These are phyloP conservation scores for Drosophila dives DNA, from an alignment of 2,888 invertebrate species.

Conservation along the genomic window DNA sequence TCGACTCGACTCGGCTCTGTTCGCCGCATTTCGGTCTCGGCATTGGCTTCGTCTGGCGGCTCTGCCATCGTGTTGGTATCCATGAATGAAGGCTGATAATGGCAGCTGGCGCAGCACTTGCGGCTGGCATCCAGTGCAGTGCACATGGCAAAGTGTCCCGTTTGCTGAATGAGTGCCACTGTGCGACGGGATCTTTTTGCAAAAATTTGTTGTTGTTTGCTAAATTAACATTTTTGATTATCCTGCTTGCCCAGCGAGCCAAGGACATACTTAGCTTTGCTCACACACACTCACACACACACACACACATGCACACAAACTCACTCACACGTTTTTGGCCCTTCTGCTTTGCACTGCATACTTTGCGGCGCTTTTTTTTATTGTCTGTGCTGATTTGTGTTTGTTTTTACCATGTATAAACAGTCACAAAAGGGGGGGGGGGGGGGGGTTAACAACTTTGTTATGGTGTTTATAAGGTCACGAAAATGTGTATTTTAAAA, in stretches of 20 bases:
- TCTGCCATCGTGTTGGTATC: slow-evolving; percentile 65
- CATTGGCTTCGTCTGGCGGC: slow-evolving; percentile 4
- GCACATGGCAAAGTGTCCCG: slow-evolving; percentile 48
- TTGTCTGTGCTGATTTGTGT: slow-evolving; percentile 43
- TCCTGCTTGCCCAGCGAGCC: slow-evolving; percentile 30
- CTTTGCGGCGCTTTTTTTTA: slow-evolving; percentile 42
- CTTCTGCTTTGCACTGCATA: slow-evolving; percentile 33
- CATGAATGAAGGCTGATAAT: slow-evolving; percentile 78
- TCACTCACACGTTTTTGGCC: slow-evolving; percentile 6
- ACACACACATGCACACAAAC: slow-evolving; percentile 1
- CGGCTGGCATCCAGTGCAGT: slow-evolving; percentile 50
- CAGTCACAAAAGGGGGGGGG: too few relatives aligned
- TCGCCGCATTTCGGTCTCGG: neutral
- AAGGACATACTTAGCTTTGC: slow-evolving; percentile 35
- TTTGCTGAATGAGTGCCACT: slow-evolving; percentile 38
- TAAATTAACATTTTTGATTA: slow-evolving; percentile 77
- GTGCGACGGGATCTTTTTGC: slow-evolving; percentile 51
- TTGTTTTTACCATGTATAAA: slow-evolving; percentile 41
- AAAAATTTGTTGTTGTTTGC: slow-evolving; percentile 33
- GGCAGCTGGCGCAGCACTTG: slow-evolving; percentile 59
- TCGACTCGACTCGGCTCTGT: slow-evolving; percentile 9
- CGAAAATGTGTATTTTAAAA: neutral
- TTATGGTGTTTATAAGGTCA: slow-evolving; percentile 19
- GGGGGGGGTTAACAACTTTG: slow-evolving; percentile 37
- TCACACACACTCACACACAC: slow-evolving; percentile 6